phyloP scores from a whole-genome alignment of 2,797 vertebrate species.

The Typhlichthys eigenmanni region DNA sequence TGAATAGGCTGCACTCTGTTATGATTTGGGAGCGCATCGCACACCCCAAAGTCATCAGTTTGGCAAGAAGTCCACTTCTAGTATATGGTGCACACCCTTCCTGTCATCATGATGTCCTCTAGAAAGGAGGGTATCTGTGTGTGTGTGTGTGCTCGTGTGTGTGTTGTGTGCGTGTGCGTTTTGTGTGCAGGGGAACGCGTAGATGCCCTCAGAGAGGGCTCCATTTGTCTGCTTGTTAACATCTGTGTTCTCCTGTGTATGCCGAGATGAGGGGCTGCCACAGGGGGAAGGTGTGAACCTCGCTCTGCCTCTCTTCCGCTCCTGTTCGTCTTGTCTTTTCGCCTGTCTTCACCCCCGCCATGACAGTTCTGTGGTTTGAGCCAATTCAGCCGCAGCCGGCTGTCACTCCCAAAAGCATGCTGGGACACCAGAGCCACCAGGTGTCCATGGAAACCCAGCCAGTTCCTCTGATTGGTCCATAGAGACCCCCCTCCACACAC shows the following conservation, averaged over 20 bases:
- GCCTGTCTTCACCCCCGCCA: constrained; percentile 9
- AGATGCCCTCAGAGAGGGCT: constrained; percentile 30
- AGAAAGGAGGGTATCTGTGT: not conserved
- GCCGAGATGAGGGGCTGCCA: constrained; percentile 13
- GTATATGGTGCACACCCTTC: no score
- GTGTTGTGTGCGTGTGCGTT: not conserved
- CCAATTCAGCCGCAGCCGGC: constrained; percentile 46
- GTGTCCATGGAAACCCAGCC: constrained; percentile 71
- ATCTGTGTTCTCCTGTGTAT: constrained; percentile 44
- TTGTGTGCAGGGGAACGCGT: constrained; percentile 24
- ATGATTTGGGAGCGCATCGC: no score
- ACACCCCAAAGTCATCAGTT: no score
- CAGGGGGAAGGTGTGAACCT: not conserved
- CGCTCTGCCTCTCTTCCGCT: constrained; percentile 4
- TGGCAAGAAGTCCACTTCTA: no score
- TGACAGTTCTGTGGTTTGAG: constrained; percentile 32
- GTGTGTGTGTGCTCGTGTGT: not conserved
- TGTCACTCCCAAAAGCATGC: constrained; percentile 63
- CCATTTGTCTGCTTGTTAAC: constrained; percentile 23
- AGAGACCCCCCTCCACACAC: constrained; percentile 47
- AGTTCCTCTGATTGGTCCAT: constrained; percentile 64
- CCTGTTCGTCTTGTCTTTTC: not conserved
- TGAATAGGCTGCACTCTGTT: no score
- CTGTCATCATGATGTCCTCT: no score
- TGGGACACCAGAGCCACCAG: constrained; percentile 62